Evolutionary conservation across 1,140 invertebrate genomes (phyloP), one percentile per base, ranked within the genome.

Genomic region (Monomorium pharaonis): DNA sequence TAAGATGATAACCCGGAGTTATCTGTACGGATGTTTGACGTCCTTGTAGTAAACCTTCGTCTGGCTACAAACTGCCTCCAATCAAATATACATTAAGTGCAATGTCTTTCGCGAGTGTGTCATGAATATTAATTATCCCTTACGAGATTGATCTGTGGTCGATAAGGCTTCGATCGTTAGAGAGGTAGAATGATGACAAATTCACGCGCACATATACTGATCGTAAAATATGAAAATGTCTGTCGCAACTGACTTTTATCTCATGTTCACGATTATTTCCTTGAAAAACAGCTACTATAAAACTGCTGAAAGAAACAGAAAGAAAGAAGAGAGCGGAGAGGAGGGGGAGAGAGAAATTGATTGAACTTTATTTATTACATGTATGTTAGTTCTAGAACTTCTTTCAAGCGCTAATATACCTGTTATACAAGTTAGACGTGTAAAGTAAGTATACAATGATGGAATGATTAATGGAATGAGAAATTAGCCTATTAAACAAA

Each of bases 91-190:
- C 84, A 69, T 90, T 90, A 88, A 86, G 75, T 75, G 72, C 27
- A 67, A 60, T 90, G 84, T 89, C 90, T 86, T 91, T 90, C 70
- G 77, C 69, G 60, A 83, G 81, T 87, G 54, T 90, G 85, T 85
- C 87, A 90, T 92, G 88, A 92, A 92, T 92, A 92, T 92, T 91
- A 91, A 92, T 92, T 83, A 86, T 77, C 54, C 76, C 72, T 77
- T 51, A 60, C 72, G n/a, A 80, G 83, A 67, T 67, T 65, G 89
- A 88, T 89, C 33, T 70, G 37, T 69, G 60, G 14, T 44, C 30
- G 86, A 90, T 89, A 85, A 78, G 67, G 33, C 58, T 77, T 69
- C 54, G 24, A 27, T 87, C 74, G 30, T 88, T 75, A 78, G 62
- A 69, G 56, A 77, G 70, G 42, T 42, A 63, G 56, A 77, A 88